Evolutionary conservation across 2,888 invertebrate species (phyloP), one percentile per base, ranked within the genome.

Genomic region (Galeruca laticollis): DNA sequence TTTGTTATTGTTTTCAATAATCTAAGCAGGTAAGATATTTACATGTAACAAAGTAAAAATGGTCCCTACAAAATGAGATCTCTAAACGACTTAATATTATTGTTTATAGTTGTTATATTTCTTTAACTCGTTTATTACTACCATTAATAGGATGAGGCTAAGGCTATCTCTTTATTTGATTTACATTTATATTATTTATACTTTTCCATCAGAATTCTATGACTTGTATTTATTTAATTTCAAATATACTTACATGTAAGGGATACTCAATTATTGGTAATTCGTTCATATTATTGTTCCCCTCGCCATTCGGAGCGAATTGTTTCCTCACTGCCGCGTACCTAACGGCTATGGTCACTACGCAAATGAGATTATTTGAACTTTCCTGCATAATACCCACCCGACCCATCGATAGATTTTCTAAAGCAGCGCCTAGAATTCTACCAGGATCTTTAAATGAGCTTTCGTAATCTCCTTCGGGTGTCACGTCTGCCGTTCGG

Each of bases 371-470:
- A 66, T 92, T 91, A 80, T 89, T 88, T 21, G 89, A 88, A 67
- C 89, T 88, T 83, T 91, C 91, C 75, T 87, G 87, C 73, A 90
- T 92, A 70, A 95, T 94, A 8, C 92, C 92, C 60, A 94, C 89
- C 62, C 94, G 89, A 75, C 96, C 97, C 61, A 93, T 92, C 0
- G 96, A 97, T 76, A 97, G 87, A 76, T 94, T 94, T 79, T 96
- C 96, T 52, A 97, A 86, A 0, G 94, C 94, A 0, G 94, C 94
- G 0, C 93, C 96, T 75, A 97, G 88, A 80, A 96, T 92, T 82
- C 91, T 92, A 47, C 92, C 93, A 0, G 96, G 94, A 80, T 97
- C 96, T 56, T 94, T 93, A 84, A 94, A 95, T n/a, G 94, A 93
- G 76, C 95, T 94, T 78, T 95, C 93, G 83, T 97, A 98, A 72